phyloP scores from a whole-genome alignment of 2,797 vertebrate species.

The Brotula barbata region DNA sequence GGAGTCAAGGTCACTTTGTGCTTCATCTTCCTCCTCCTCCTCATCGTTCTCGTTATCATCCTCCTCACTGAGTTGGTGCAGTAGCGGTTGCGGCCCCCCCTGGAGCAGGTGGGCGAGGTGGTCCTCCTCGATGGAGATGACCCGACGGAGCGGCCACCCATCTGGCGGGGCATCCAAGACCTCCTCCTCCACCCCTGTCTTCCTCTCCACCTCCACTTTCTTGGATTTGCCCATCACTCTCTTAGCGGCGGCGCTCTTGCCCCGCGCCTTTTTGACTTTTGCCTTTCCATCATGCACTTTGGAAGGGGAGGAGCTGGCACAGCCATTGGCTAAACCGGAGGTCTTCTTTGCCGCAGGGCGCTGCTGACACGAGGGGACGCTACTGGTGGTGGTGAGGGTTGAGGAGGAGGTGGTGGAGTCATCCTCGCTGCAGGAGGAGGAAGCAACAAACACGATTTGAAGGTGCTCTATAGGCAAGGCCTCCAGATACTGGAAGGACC shows the following conservation, averaged over 20 bases:
- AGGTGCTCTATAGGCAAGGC: constrained; percentile 76
- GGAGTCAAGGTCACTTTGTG: constrained; percentile 49
- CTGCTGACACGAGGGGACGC: constrained; percentile 19
- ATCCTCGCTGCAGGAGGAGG: constrained; percentile 75
- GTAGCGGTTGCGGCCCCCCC: constrained; percentile 67
- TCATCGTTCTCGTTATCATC: constrained; percentile 60
- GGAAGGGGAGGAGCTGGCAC: not conserved
- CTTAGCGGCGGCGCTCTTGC: constrained; percentile 26
- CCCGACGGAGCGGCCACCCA: constrained; percentile 79
- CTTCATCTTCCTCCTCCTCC: constrained; percentile 43
- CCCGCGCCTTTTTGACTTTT: constrained; percentile 28
- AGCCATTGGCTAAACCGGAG: constrained; percentile 44
- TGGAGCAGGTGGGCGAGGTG: constrained; percentile 87
- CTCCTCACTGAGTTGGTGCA: constrained; percentile 80
- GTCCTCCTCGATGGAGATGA: constrained; percentile 96
- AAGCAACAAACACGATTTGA: constrained; percentile 78
- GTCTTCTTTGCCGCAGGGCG: constrained; percentile 43
- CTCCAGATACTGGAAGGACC: constrained; percentile 76
- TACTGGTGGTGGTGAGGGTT: not conserved
- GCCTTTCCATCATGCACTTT: constrained; percentile 43
- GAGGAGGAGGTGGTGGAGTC: constrained; percentile 32
- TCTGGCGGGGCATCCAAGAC: constrained; percentile 56
- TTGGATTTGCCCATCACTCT: constrained; percentile 29
- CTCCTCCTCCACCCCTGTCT: constrained; percentile 35
- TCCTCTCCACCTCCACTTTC: constrained; percentile 45